Evolutionary conservation across 2,797 vertebrate genomes (phyloP), one percentile per base, ranked within the genome.

Genomic region (Danio albolineatus): DNA sequence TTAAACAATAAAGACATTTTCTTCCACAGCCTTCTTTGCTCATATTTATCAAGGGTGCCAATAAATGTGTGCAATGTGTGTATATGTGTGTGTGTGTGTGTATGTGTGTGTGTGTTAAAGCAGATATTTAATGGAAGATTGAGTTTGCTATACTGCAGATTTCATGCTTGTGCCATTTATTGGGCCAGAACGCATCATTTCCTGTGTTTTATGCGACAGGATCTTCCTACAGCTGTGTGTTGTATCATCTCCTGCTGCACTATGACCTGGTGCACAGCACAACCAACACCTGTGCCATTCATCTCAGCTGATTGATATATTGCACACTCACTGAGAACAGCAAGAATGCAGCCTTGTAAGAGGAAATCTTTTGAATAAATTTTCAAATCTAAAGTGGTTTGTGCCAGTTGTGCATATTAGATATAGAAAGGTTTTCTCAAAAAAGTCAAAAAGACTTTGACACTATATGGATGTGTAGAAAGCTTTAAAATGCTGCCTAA

Each of bases 101-200:
- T n/a, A n/a, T n/a, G 28, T 66, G 12, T n/a, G 44, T 43, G 19
- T n/a, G 54, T 61, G 12, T 14, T 39, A 38, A 67, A 74, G 61
- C 5, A 43, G 21, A 53, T 14, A 88, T 76, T 86, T 90, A 87
- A 91, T 87, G 84, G 87, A 84, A 87, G 88, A 86, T 86, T 67
- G 84, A 82, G 84, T 83, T 9, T 80, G 48, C 41, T 84, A 85
- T 89, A 89, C 86, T 88, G 90, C 85, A 90, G 82, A 91, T 92
- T 92, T 91, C 85, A 91, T 76, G 86, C 89, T 86, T 83, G 87
- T 87, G 85, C 88, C 83, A 86, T 82, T 90, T 90, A 90, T 90
- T 91, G 88, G 89, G 87, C 88, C 89, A 87, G 85, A 51, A 64
- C 10, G 73, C 79, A 79, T 64, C 83, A 88, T 89, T 82, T 60